A percentile compares a stretch with the other conserved stretches of the same genome.
Evolutionary conservation across 1,140 invertebrate species (phyloP).

Genomic region (Myzus persicae): DNA sequence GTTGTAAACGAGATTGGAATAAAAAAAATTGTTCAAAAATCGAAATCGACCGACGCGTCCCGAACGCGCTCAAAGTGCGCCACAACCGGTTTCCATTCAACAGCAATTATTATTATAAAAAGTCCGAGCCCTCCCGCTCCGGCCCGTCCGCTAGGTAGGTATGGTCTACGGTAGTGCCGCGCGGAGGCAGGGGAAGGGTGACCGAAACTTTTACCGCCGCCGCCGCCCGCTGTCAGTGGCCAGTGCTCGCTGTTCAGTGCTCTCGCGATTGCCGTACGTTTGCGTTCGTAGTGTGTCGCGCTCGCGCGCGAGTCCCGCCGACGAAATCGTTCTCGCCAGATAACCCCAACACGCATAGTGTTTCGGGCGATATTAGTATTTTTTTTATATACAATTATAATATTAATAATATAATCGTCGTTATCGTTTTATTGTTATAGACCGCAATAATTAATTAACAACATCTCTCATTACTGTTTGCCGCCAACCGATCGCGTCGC

Average conservation of each 20-base stretch:
- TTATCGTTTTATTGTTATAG: neutral
- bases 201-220: constrained; percentile 8
- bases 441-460: too few species aligned
- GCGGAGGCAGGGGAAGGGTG: neutral
- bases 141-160: too few species aligned
- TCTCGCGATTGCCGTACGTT: constrained; percentile 1
- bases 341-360: neutral
- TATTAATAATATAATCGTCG: too few species aligned
- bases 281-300: neutral
- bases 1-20: neutral
- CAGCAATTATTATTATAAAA: neutral
- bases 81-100: neutral
- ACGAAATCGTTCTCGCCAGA: neutral
- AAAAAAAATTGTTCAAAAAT: too few species aligned
- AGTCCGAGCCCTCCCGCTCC: neutral
- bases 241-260: neutral
- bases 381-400: neutral
- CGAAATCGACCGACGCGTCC: neutral
- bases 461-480: too few species aligned
- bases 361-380: neutral
- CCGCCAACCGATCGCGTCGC: neutral
- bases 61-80: neutral
- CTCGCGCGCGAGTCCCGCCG: neutral
- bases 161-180: neutral
- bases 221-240: too few species aligned